Conservation (phyloP, 1,140 invertebrate species). For the Brachionus asplanchnoidis region DNA sequence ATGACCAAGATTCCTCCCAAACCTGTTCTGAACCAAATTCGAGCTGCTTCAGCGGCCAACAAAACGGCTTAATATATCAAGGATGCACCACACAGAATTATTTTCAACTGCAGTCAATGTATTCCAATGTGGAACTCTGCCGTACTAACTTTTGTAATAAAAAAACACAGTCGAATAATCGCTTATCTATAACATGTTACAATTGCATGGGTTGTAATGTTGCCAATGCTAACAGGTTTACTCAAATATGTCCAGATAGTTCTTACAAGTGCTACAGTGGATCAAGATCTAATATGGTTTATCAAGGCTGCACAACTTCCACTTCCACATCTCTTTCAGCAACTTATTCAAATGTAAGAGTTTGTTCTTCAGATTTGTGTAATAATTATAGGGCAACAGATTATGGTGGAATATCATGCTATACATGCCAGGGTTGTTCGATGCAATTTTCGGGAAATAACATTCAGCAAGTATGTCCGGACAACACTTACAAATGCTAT, state of each 20-base stretch:
- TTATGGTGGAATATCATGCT: not conserved
- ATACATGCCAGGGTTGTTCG: not conserved
- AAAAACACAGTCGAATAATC: not conserved
- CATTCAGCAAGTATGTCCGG: not conserved
- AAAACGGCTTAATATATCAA: constrained; percentile 17
- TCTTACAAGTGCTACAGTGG: not conserved
- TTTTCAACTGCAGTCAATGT: not conserved
- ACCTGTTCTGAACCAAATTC: not conserved
- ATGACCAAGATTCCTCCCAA: not conserved
- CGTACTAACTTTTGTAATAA: constrained; percentile 5
- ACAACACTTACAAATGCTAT: not conserved
- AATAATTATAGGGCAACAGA: not conserved
- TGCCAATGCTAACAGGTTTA: not conserved
- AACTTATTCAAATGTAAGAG: not conserved
- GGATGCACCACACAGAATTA: not conserved
- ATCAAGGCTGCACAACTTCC: not conserved
- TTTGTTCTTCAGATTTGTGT: not conserved
- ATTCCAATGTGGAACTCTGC: constrained; percentile 4
- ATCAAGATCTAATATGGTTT: not conserved
- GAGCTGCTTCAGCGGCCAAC: not conserved
- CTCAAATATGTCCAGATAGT: constrained; percentile 8
- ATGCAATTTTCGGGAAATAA: not conserved
- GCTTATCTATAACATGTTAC: not conserved
- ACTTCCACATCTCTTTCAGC: not conserved
- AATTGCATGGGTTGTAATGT: not conserved